A percentile compares a stretch with the other conserved stretches of the same genome.
phyloP scores from a whole-genome alignment of 2,797 vertebrate genomes.

The Lacerta agilis region DNA sequence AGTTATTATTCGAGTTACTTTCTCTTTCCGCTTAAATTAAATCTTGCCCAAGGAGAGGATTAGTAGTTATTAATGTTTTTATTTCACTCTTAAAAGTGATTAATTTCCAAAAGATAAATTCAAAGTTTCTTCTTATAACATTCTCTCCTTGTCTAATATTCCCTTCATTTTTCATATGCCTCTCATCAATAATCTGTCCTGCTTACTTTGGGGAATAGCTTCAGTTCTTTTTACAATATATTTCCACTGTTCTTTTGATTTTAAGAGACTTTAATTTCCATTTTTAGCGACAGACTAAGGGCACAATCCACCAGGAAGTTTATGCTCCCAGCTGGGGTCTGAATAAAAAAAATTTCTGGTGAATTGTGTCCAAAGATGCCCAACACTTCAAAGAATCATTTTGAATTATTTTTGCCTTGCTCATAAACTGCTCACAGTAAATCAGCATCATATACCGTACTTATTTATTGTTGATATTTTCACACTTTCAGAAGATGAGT shows the following conservation, averaged over 20 bases:
- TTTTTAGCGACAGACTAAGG: conserved; percentile 51
- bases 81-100: conserved; percentile 66
- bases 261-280: conserved; percentile 72
- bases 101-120: conserved; percentile 71
- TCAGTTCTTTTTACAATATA: conserved; percentile 69
- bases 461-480: conserved; percentile 46
- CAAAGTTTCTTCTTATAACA: conserved; percentile 58
- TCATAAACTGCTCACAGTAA: conserved; percentile 45
- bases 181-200: conserved; percentile 65
- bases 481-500: conserved; percentile 27
- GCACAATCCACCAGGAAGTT: conserved; percentile 14
- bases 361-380: conserved; percentile 43
- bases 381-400: conserved; percentile 61
- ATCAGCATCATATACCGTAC: conserved; percentile 30
- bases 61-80: conserved; percentile 73
- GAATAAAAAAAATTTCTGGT: background rate
- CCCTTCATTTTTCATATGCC: conserved; percentile 73
- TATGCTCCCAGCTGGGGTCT: background rate
- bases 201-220: conserved; percentile 63
- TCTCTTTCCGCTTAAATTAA: conserved; percentile 70
- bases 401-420: conserved; percentile 15
- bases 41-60: conserved; percentile 66
- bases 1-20: conserved; percentile 61
- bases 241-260: conserved; percentile 64
- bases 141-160: conserved; percentile 63